A percentile compares a stretch with the other conserved stretches of the same genome.
Evolutionary conservation across 1,140 invertebrate species (phyloP).

Genomic region (Drosophila kikkawai): DNA sequence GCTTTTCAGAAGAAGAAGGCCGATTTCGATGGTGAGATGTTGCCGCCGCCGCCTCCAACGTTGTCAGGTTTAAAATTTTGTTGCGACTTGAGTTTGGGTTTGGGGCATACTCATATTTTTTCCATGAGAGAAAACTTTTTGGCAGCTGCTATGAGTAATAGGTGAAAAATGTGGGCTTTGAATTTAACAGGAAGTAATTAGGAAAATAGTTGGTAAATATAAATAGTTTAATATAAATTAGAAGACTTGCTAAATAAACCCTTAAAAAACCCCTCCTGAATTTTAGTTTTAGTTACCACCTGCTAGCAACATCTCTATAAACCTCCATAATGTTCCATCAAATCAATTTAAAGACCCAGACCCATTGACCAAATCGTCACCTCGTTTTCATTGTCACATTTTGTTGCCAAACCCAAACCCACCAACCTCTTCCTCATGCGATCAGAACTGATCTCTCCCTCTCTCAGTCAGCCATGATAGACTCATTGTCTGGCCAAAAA

Average conservation of each 20-base stretch:
- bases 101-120: background rate
- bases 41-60: constrained; percentile 53
- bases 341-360: constrained; percentile 24
- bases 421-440: background rate
- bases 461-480: constrained; percentile 6
- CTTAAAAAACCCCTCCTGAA: background rate
- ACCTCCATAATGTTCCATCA: constrained; percentile 16
- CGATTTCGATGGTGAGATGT: constrained; percentile 19
- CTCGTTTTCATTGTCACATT: constrained; percentile 28
- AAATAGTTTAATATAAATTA: background rate
- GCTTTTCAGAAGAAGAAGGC: constrained; percentile 64
- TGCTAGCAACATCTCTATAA: constrained; percentile 11
- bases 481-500: constrained; percentile 44
- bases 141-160: constrained; percentile 28
- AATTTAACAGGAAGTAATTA: background rate
- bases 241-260: background rate
- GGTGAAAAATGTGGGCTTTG: background rate
- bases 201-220: background rate
- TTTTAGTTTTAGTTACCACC: constrained; percentile 3
- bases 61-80: constrained; percentile 33
- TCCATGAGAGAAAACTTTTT: constrained; percentile 12
- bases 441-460: constrained; percentile 8
- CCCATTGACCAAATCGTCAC: constrained; percentile 66
- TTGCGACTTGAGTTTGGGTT: constrained; percentile 22
- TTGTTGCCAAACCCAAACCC: background rate